These are phyloP conservation scores for Petaurus breviceps DNA, from an alignment of 2,113 vertebrate species.

Conservation along the genomic window DNA sequence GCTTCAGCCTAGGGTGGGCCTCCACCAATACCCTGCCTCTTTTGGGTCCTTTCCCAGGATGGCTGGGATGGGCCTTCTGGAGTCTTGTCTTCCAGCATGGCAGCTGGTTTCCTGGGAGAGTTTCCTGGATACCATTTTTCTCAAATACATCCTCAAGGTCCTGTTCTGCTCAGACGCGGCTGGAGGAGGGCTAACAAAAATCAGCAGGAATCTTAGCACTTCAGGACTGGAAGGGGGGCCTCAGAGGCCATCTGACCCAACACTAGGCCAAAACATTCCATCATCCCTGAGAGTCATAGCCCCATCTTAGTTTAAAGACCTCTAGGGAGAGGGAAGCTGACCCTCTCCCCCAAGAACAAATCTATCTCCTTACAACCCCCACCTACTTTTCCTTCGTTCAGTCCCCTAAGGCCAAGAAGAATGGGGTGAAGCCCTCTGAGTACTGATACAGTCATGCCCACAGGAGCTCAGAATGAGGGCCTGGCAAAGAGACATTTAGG, in stretches of 20 bases:
- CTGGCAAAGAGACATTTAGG: not conserved
- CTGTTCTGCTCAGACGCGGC: not conserved
- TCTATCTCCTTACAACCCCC: not conserved
- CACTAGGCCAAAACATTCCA: not conserved
- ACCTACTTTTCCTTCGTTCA: too few relatives aligned
- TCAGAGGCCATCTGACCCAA: not conserved
- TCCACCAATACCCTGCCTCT: not conserved
- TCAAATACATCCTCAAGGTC: not conserved
- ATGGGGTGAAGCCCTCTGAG: not conserved
- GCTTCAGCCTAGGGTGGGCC: not conserved
- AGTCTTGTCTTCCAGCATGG: constrained; percentile 42
- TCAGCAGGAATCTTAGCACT: not conserved
- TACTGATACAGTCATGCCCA: not conserved
- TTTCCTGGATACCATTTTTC: constrained; percentile 21
- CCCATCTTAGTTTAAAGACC: not conserved
- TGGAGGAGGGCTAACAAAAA: not conserved
- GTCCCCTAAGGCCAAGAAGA: not conserved
- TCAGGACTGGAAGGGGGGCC: not conserved
- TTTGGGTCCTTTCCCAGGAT: constrained; percentile 15
- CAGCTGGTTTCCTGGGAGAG: not conserved
- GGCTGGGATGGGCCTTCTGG: constrained; percentile 48
- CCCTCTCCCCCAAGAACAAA: not conserved
- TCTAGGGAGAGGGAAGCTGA: not conserved
- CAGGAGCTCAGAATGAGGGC: not conserved
- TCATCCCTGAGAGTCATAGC: not conserved